Evolutionary conservation across 2,113 vertebrate species (phyloP), one percentile per base, ranked within the genome.

Genomic region (Telmatochromis brichardi): DNA sequence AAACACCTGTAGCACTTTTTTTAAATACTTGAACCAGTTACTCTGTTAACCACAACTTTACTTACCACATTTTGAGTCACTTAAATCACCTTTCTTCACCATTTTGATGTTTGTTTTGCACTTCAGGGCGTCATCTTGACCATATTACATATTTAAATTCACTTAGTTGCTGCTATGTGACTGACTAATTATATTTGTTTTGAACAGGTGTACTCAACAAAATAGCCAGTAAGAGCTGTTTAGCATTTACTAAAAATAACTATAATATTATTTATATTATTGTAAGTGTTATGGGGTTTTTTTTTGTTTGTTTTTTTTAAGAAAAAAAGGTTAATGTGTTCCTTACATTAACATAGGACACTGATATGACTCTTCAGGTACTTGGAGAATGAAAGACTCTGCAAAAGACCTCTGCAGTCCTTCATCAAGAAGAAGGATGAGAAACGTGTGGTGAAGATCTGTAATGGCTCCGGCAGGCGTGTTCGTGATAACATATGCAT

Each of bases 101-200:
- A 0, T 57, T 28, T 26, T 2, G 55, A 57, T 28, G 55, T 5
- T 57, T 57, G 55, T 6, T 57, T 57, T 3, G 23, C 0, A 57
- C 23, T 57, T 28, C 4, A 3, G 23, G 10, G 0, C 1, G 0
- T 15, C 23, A 28, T 28, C 55, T 8, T 58, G 23, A 28, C 55
- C 7, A 28, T 58, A 31, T 60, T 26, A 14, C 23, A 14, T 57
- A 3, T 14, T 31, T 58, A 31, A 3, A 58, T 31, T 9, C 12
- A 17, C 5, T 6, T 15, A 31, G 26, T 9, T 60, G 57, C 57
- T 60, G 7, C 7, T 1, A 6, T 31, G 57, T 60, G 57, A 17
- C 3, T 60, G 57, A 0, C 5, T 60, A 7, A 60, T 31, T 60
- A 2, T 60, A 60, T 60, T 60, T 60, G 1, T 17, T 28, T 60